Percentiles rank a stretch among this genome's conserved stretches.
phyloP scores from a whole-genome alignment of 1,140 invertebrate species.

The Aphis craccivora region DNA sequence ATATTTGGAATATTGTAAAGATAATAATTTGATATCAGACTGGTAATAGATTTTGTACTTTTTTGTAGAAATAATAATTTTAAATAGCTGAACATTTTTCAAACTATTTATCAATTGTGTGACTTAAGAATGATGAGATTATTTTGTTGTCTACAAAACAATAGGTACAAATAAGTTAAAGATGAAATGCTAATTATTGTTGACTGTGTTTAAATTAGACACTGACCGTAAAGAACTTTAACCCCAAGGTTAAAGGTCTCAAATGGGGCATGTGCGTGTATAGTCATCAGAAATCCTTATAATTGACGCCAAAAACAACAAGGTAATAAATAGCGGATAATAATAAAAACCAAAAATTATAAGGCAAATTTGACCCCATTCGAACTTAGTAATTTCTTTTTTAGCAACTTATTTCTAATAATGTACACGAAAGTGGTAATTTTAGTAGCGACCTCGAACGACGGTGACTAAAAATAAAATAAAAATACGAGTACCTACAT shows the following conservation, averaged over 20 bases:
- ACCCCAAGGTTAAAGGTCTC: constrained; percentile 1
- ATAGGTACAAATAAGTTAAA: not conserved
- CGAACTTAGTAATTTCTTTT: not conserved
- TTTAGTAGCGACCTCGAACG: not conserved
- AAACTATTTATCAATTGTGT: not conserved
- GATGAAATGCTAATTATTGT: constrained; percentile 14
- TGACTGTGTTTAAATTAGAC: not conserved
- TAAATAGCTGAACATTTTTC: no score
- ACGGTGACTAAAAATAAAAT: not conserved
- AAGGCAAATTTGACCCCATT: constrained; percentile 24
- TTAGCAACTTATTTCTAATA: not conserved
- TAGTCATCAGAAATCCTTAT: not conserved
- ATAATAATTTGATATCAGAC: no score
- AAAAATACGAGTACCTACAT: not conserved
- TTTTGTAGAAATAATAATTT: no score
- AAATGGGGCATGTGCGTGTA: constrained; percentile 20
- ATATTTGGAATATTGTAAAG: no score
- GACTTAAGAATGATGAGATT: not conserved
- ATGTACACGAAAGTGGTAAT: not conserved
- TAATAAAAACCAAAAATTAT: constrained; percentile 40
- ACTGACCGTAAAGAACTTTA: not conserved
- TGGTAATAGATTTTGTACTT: no score
- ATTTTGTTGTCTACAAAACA: not conserved
- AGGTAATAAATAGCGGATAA: constrained; percentile 34
- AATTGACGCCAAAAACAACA: constrained; percentile 29